Evolutionary conservation across 1,140 invertebrate species (phyloP), one percentile per base, ranked within the genome.

Genomic region (Drosophila bifasciata): DNA sequence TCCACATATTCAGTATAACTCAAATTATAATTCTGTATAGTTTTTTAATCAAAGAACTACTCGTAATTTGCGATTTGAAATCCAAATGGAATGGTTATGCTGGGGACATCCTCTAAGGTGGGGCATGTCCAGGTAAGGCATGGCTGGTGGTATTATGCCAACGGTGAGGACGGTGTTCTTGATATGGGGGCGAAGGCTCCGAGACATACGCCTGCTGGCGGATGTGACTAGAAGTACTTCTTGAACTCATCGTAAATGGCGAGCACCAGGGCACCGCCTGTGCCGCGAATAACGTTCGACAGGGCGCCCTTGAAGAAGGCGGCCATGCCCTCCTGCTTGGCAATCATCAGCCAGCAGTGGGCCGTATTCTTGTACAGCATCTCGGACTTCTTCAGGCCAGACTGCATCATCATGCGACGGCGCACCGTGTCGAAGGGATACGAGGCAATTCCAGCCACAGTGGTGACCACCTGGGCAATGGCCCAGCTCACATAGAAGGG

Each of bases 371-470:
- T 96, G 92, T 97, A 97, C 79, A 96, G 93, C 49, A 96, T 93
- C 25, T 97, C 95, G 11, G 66, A 84, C 91, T 94, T 95, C 50
- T 93, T 93, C 45, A 94, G 93, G 13, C 96, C 96, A 49, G 95
- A 96, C 93, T 97, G 96, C 96, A 97, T 97, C 96, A 98, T 98
- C 96, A 97, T 97, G 83, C 97, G 94, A 93, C 97, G 94, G 84
- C 97, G 94, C 58, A 98, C 97, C 23, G 97, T 98, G 92, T 98
- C 97, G 92, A 98, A 97, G 60, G 97, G 97, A 93, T 98, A 98
- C 0, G 97, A 98, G 28, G 97, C 93, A 80, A 98, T 95, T 69
- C 97, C 97, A 52, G 97, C 94, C 32, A 95, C 92, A 28, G 97
- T 97, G 66, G 97, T 98, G 52, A 98, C 97, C 78, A 93, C 92